phyloP scores from a whole-genome alignment of 2,797 vertebrate genomes.

The Poecile montanus region DNA sequence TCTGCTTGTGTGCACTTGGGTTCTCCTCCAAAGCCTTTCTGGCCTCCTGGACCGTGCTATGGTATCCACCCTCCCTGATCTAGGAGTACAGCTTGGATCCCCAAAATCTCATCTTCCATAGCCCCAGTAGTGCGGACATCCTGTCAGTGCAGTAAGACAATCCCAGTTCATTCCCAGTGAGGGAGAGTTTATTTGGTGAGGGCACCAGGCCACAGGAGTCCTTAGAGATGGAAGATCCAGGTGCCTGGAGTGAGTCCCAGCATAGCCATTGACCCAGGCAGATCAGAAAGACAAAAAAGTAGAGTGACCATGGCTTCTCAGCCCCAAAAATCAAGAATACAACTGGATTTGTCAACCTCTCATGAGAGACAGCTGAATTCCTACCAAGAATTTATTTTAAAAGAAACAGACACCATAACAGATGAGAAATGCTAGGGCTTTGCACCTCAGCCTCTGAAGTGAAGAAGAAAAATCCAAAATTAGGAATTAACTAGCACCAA shows the following conservation, averaged over 20 bases:
- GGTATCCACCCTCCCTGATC: not conserved
- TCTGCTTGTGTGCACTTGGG: not conserved
- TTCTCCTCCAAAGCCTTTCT: not conserved
- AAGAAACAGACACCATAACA: not conserved
- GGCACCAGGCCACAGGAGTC: not conserved
- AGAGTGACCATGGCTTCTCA: not conserved
- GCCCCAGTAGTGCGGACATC: not conserved
- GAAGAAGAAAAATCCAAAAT: not conserved
- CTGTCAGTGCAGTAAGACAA: not conserved
- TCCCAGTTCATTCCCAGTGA: not conserved
- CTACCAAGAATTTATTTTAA: not conserved
- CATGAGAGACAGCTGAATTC: not conserved
- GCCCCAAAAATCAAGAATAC: fast-evolving
- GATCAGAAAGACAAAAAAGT: not conserved
- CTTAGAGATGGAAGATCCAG: not conserved
- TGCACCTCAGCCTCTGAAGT: not conserved
- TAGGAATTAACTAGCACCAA: not conserved
- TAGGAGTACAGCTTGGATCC: too few relatives aligned
- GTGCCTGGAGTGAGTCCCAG: not conserved
- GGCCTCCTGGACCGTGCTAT: fast-evolving
- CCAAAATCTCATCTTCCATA: not conserved
- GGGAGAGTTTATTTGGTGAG: not conserved
- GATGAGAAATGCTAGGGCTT: not conserved
- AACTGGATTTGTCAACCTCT: not conserved
- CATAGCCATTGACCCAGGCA: fast-evolving